Evolutionary conservation across 2,797 vertebrate species (phyloP), one percentile per base, ranked within the genome.

Genomic region (Lithobates pipiens): DNA sequence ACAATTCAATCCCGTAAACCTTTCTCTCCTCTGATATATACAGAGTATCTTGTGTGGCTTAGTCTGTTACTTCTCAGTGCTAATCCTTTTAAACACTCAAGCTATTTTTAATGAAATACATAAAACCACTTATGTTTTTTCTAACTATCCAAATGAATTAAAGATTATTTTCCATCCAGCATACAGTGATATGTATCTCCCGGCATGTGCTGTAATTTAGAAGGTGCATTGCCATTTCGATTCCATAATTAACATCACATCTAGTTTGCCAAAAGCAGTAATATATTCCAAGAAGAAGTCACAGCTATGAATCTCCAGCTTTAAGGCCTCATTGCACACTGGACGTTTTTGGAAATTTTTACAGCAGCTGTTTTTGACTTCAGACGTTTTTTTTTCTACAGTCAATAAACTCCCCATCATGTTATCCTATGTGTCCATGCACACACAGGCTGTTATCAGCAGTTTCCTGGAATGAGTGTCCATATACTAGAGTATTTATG

Each of bases 71-170:
- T 39, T 78, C 32, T 84, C 54, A 84, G 68, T 23, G 50, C 34
- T 78, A 78, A 84, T 85, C 77, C 73, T 74, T 85, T 85, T 74
- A 74, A 79, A 74, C 70, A 85, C 67, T 72, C n/a, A 67, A 74
- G 57, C 69, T 80, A 80, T 85, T 74, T 85, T 79, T 79, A 85
- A 75, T 85, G 57, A 85, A 85, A 74, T 85, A 54, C 76, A 85
- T 73, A 80, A 79, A 74, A 85, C 77, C 77, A 79, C 83, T 85
- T 80, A 75, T 74, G 70, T 80, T 85, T 27, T 85, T 80, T 80
- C 54, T 36, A 85, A 68, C 36, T 46, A 57, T 54, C 71, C 68
- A 63, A 63, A 70, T 63, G 76, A 72, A 77, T 61, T 84, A 78
- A 84, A 65, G 5, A 78, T 50, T 72, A 25, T 65, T 78, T 85